Base-by-base conservation (phyloP, 2,797 vertebrate species). In the Spheniscus humboldti region DNA sequence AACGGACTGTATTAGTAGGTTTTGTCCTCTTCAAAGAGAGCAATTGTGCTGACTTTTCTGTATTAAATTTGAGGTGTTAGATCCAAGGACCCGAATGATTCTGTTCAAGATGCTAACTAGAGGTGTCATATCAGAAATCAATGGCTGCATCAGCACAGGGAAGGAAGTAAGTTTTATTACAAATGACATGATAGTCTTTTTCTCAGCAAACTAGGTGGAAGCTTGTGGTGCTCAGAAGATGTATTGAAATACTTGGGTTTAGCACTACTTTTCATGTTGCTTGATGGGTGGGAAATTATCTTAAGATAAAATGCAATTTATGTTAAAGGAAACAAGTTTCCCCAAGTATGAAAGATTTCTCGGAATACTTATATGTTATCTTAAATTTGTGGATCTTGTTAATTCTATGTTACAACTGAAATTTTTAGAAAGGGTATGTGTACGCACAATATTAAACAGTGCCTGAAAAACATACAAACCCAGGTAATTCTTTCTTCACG, bases 111-210 rank as follows among this genome's bases (percentile, higher is more conserved):
- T 99, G 99, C 96, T 99, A 68, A 99, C 97, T 63, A 98, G 99
- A 96, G 99, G 99, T 10, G 83, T 99, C 74, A 99, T 99, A 97
- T 97, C 98, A 8, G 98, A 99, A 92, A 99, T 99, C 95, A 99
- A 99, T 33, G 99, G 99, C 96, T 99, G 99, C 94, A 99, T 99
- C 96, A 99, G 99, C 97, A 99, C 99, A 0, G 99, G 99, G 41
- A 99, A 99, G 92, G 99, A 99, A 87, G 98, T 98, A 94, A 98
- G 98, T 94, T 95, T 82, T 55, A 25, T 67, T 63, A 31, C 30
- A 76, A 57, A 33, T 63, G 6, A 9, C 8, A 1, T n/a, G 18
- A 27, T 50, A 35, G n/a, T n/a, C 12, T 50, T 48, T 60, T 94
- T 85, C 55, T 73, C 48, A 62, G 50, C 64, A 52, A 77, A 47